Conservation (phyloP, 2,797 vertebrate species). For the Sebastes variabilis region DNA sequence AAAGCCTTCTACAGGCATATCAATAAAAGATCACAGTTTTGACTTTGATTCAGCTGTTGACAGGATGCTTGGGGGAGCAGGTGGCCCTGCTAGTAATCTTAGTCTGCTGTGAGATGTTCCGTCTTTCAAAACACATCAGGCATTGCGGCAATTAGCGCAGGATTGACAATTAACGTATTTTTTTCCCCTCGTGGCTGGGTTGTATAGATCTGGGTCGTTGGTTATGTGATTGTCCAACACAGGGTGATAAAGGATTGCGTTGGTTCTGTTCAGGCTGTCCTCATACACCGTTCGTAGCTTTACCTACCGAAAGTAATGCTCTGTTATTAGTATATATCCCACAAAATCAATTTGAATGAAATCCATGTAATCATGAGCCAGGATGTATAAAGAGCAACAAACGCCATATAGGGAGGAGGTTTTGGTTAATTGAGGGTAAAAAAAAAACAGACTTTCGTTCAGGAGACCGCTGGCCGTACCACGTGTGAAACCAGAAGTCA, state of each 20-base stretch:
- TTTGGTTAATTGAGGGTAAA: too few relatives aligned
- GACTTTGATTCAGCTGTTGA: constrained; percentile 21
- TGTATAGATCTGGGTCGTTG: background rate
- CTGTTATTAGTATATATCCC: too few relatives aligned
- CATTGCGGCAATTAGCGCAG: background rate
- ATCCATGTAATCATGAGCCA: too few relatives aligned
- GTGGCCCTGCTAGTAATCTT: background rate
- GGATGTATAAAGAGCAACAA: too few relatives aligned
- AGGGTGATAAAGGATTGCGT: background rate
- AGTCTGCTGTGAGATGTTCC: background rate
- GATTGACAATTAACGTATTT: background rate
- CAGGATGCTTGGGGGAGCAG: background rate
- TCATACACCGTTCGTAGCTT: too few relatives aligned
- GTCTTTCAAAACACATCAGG: background rate
- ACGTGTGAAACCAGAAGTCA: too few relatives aligned
- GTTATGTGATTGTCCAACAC: background rate
- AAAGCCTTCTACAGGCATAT: constrained; percentile 10
- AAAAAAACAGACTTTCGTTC: too few relatives aligned
- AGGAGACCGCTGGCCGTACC: too few relatives aligned
- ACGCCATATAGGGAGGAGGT: too few relatives aligned
- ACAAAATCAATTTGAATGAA: too few relatives aligned
- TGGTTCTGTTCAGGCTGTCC: background rate
- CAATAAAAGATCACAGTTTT: constrained; percentile 21
- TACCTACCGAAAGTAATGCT: too few relatives aligned
- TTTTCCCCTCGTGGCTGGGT: background rate